Conservation (phyloP, 2,113 vertebrate genomes). For the Paedocypris sp. region DNA sequence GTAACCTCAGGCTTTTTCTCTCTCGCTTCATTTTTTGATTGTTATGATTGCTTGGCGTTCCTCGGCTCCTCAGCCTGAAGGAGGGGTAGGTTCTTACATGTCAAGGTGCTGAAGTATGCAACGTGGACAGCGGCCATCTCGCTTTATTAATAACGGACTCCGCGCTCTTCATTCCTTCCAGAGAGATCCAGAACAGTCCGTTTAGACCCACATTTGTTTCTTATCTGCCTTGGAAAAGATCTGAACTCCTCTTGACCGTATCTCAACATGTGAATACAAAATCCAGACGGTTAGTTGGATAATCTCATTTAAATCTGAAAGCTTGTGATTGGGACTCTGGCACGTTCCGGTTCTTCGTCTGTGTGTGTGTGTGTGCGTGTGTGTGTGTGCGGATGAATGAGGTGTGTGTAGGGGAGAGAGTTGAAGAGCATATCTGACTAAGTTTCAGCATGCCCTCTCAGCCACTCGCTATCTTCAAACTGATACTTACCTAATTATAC, state of each 20-base stretch:
- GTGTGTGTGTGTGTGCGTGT: too few relatives aligned
- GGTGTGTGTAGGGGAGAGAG: neutral
- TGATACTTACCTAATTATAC: conserved; percentile 37
- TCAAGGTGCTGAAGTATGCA: conserved; percentile 53
- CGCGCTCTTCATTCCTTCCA: neutral
- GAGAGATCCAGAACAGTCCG: neutral
- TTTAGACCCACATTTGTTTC: neutral
- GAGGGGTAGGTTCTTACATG: conserved; percentile 65
- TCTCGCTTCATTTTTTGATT: conserved; percentile 43
- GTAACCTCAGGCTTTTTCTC: conserved; percentile 12
- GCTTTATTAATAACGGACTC: conserved; percentile 11
- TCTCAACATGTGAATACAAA: too few relatives aligned
- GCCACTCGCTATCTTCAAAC: conserved; percentile 38
- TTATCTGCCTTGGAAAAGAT: too few relatives aligned
- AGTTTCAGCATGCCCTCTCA: conserved; percentile 39
- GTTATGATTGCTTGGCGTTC: conserved; percentile 56
- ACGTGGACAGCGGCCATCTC: conserved; percentile 38
- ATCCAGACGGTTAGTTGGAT: too few relatives aligned
- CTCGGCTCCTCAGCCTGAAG: conserved; percentile 53
- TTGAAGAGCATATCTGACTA: conserved; percentile 21
- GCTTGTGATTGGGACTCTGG: too few relatives aligned
- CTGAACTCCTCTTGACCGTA: too few relatives aligned
- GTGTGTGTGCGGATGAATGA: neutral
- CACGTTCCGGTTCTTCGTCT: too few relatives aligned
- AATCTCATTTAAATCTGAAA: too few relatives aligned